Percentiles rank a stretch among this genome's conserved stretches.
Conservation (phyloP, 2,797 vertebrate species). For the Lerista edwardsae region DNA sequence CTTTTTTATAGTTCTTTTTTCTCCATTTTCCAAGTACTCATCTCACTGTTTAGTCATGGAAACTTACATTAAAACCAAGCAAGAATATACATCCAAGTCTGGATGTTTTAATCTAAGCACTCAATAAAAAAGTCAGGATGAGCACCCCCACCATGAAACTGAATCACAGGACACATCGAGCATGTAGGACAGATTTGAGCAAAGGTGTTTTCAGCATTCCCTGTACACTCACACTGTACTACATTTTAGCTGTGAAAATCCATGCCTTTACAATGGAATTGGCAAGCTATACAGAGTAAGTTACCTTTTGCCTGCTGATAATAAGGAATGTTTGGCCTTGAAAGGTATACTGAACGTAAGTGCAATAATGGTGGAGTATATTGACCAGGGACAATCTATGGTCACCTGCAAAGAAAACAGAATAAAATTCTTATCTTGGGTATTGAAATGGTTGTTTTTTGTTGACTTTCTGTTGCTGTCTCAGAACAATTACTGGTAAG, state of each 20-base stretch:
- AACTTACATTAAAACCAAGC: neutral
- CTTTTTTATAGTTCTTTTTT: too few species aligned
- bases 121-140: neutral
- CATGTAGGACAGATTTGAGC: neutral
- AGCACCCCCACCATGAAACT: neutral
- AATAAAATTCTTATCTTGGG: conserved; percentile 40
- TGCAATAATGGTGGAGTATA: conserved; percentile 94
- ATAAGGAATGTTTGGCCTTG: conserved; percentile 89
- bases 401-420: conserved; percentile 83
- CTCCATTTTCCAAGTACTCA: neutral
- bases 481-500: too few species aligned
- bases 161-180: conserved; percentile 1
- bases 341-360: conserved; percentile 96
- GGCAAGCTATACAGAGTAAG: conserved; percentile 18
- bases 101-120: neutral
- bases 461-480: too few species aligned
- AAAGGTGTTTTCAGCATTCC: neutral
- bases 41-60: neutral
- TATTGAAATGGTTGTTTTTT: too few species aligned
- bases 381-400: conserved; percentile 97
- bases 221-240: neutral
- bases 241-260: neutral
- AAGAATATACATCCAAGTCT: neutral
- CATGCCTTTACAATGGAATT: conserved; percentile 4
- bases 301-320: conserved; percentile 93